Evolutionary conservation across 2,888 invertebrate genomes (phyloP), one percentile per base, ranked within the genome.

Genomic region (Acleris emargana): DNA sequence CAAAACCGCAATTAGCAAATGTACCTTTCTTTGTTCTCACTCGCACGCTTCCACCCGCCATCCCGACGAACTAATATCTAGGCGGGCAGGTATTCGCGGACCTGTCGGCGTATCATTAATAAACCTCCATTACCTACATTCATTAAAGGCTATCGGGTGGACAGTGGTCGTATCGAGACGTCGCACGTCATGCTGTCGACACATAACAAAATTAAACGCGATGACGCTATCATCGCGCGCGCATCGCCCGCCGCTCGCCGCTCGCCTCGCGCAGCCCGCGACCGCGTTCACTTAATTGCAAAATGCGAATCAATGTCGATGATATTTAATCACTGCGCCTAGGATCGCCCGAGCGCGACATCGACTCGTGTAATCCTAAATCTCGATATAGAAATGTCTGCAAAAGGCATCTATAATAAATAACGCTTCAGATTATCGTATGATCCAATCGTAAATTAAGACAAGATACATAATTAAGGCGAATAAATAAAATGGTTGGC

Each of bases 381-480:
- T 91, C 92, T 90, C 81, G 86, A 89, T 91, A 91, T 91, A 89
- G 89, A 89, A 89, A 87, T 87, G 83, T 85, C 82, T 86, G 81
- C 87, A 86, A 89, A 90, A 90, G 86, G 89, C 88, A 88, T 88
- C 87, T 83, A 86, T 85, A 90, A 91, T 92, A 91, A 91, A 92
- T 91, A 88, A 89, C 82, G 81, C 81, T 88, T 81, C 88, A 87
- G 91, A 91, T 92, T 92, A 92, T 92, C 92, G 86, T 91, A 91
- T 92, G 92, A 92, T 92, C 89, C 91, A 92, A 92, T 92, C 92
- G 92, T 92, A 92, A 92, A 92, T 92, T 91, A 92, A 92, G 92
- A 92, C 92, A 92, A 92, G 92, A 92, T 92, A 92, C 92, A 92
- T 92, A 92, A 92, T 92, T 92, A 92, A 92, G 91, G 91, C 80